phyloP scores from a whole-genome alignment of 2,797 vertebrate genomes.

The Characodon lateralis region DNA sequence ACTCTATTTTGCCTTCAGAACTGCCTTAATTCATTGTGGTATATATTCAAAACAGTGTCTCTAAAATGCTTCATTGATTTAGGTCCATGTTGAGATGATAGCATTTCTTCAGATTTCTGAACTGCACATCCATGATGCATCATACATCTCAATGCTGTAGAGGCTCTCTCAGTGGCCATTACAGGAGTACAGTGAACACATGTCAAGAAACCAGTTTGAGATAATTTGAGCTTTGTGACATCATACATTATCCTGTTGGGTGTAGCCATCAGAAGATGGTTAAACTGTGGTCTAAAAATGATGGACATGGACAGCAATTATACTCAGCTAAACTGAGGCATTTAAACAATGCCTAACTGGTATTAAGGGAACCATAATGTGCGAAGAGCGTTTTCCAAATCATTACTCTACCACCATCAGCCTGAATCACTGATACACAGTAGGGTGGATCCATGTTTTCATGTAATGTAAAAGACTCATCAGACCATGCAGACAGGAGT shows the following conservation, averaged over 20 bases:
- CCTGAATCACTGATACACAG: background rate
- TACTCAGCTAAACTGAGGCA: background rate
- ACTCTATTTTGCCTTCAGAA: background rate
- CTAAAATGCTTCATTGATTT: background rate
- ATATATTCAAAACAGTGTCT: background rate
- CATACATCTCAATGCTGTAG: background rate
- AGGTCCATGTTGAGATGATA: background rate
- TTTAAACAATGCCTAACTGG: background rate
- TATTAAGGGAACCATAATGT: background rate
- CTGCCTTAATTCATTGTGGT: background rate
- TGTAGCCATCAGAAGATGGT: background rate
- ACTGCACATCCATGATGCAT: background rate
- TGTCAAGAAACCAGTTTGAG: background rate
- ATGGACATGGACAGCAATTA: too few species aligned
- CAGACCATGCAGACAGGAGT: background rate
- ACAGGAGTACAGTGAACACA: background rate
- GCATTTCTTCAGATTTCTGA: background rate
- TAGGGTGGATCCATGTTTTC: background rate
- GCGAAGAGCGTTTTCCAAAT: background rate
- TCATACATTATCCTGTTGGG: background rate
- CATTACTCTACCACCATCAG: background rate
- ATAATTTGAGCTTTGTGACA: background rate
- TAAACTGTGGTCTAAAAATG: background rate
- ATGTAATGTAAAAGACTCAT: background rate
- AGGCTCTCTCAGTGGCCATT: background rate